phyloP scores from a whole-genome alignment of 2,888 invertebrate genomes.

The Leucophora obtusa region DNA sequence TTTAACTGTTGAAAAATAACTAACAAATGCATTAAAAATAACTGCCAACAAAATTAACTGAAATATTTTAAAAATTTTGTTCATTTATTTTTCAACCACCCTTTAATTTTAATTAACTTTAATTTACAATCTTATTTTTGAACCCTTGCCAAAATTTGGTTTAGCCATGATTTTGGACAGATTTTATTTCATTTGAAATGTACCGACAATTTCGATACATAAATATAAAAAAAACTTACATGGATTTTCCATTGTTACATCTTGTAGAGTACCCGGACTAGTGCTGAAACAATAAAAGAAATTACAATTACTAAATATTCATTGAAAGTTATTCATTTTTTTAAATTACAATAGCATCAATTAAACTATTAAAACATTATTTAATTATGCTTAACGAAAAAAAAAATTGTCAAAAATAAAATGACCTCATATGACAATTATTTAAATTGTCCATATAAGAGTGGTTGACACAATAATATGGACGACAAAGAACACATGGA shows the following conservation, averaged over 20 bases:
- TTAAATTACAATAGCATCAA: conserved; percentile 51
- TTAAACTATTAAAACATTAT: conserved; percentile 44
- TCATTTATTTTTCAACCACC: background rate
- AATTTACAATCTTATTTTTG: conserved; percentile 27
- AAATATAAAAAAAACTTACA: conserved; percentile 71
- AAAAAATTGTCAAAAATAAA: conserved; percentile 26
- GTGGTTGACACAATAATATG: background rate
- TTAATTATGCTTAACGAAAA: conserved; percentile 41
- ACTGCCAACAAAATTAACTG: too few relatives aligned
- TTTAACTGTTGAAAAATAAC: too few relatives aligned
- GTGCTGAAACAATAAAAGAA: conserved; percentile 80
- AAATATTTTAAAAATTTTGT: too few relatives aligned
- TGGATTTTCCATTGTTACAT: conserved; percentile 82
- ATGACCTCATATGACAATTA: conserved; percentile 66
- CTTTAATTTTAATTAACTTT: background rate
- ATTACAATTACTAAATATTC: conserved; percentile 18
- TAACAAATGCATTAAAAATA: too few relatives aligned
- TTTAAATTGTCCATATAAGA: conserved; percentile 48
- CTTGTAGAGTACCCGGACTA: conserved; percentile 85
- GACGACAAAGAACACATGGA: background rate
- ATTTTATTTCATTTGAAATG: conserved; percentile 19
- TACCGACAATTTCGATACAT: background rate
- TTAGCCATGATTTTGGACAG: conserved; percentile 34
- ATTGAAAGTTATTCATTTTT: conserved; percentile 27
- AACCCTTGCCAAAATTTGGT: conserved; percentile 32